Base-by-base conservation (phyloP, 2,888 invertebrate species). In the Agyllia agylla region DNA sequence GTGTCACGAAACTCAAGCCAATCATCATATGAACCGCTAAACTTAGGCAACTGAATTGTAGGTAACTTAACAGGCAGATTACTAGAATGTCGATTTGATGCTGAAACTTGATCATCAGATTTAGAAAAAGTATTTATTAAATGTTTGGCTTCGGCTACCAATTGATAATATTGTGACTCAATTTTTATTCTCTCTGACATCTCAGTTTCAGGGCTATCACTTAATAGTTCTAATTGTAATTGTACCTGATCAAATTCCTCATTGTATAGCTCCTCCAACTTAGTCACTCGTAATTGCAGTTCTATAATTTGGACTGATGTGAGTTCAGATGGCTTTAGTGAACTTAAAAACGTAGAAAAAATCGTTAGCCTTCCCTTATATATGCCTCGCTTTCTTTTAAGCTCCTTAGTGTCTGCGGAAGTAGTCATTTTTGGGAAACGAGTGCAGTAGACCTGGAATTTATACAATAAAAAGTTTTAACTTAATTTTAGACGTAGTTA, bases 1-100 rank as follows among this genome's bases (percentile, higher is more conserved):
- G 77, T 77, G 17, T 77, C 77, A 35, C 77, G 79, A 24, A 79
- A 79, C 42, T 79, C 79, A 42, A 79, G 42, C 79, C 79, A 79
- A 79, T 79, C 42, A 15, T 38, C 79, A 79, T 42, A 79, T 11
- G 42, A 42, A 42, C 79, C 79, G 31, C 79, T 42, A n/a, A 79
- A 42, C 27, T 79, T 79, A n/a, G 79, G 78, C 11, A 78, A 20
- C 15, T 78, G 78, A 35, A 78, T 78, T 4, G 78, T 78, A 35
- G 35, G 35, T 35, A 35, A 35, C 35, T 27, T 78, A 78, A 78
- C 35, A 75, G 75, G 31, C 31, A 31, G n/a, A 31, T 31, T 31
- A 31, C 24, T 75, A 75, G 17, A 31, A 75, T 24, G 17, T 0
- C 75, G 75, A 57, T 57, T 57, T 57, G 57, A 57, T 8, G n/a